phyloP scores from a whole-genome alignment of 2,797 vertebrate species.

The Lepilemur ruficaudatus region DNA sequence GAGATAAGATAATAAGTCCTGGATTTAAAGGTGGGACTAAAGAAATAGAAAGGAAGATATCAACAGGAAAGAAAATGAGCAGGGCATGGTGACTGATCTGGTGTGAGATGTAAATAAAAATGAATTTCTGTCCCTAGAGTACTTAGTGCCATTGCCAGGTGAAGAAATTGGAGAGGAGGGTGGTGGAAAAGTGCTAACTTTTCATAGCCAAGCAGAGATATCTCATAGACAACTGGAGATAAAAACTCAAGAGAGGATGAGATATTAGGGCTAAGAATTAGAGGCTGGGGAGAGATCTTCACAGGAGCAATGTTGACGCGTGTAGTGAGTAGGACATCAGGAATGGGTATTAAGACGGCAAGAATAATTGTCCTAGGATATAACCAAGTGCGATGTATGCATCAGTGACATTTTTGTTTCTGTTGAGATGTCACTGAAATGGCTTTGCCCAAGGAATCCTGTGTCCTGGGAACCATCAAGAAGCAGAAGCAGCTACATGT shows the following conservation, averaged over 20 bases:
- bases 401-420: neutral
- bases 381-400: neutral
- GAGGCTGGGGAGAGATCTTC: neutral
- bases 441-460: neutral
- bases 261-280: neutral
- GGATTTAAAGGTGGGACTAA: neutral
- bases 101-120: neutral
- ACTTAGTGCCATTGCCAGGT: neutral
- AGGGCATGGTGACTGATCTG: neutral
- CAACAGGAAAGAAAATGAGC: neutral
- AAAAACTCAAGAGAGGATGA: neutral
- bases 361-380: neutral
- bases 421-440: neutral
- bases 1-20: neutral
- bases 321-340: no score
- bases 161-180: neutral
- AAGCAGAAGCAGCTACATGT: neutral
- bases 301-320: neutral
- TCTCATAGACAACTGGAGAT: neutral
- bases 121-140: neutral
- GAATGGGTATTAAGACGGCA: neutral
- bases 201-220: neutral
- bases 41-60: neutral
- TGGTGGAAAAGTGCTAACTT: neutral
- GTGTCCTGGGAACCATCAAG: neutral